Evolutionary conservation across 2,113 vertebrate species (phyloP), one percentile per base, ranked within the genome.

Genomic region (Gasterosteus aculeatus): DNA sequence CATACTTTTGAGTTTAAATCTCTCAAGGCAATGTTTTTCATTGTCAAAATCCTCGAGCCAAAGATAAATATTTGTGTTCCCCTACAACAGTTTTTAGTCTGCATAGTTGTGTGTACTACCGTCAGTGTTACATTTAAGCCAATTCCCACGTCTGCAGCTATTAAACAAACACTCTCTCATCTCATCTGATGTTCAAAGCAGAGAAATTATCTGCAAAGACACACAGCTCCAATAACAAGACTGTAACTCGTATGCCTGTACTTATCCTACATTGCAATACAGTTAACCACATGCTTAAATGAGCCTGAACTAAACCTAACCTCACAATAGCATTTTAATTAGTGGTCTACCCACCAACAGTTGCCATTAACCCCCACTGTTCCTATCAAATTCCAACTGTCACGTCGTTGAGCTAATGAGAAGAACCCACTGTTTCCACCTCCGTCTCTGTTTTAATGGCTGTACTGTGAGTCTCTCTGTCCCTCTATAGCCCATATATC

Each of bases 291-390:
- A 88, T 18, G 65, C 66, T 83, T 78, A 73, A 85, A 87, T 81
- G 67, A 87, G 71, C 64, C 51, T 62, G 56, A 80, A 70, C 74
- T 73, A 61, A 72, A 66, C 35, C 58, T 58, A 84, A 77, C 80
- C 69, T 80, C 75, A 70, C 62, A 81, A 85, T 84, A 78, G 83
- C 16, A 29, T 78, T 80, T 85, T 87, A 88, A 88, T 89, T 87
- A 87, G 82, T 75, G 70, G 77, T 76, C 69, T 80, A 47, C 81
- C 75, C 77, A 80, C 56, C 12, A n/a, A 69, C 72, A 68, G 63
- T 75, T 33, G 47, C 16, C 74, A 84, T 86, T 85, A 87, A 79
- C 77, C 51, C 67, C 44, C 2, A 42, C 53, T 22, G 44, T 59
- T 72, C 46, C 41, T 49, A 77, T 74, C 68, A 11, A 61, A 73